Evolutionary conservation across 1,140 invertebrate species (phyloP).

Genomic region (Acromyrmex heyeri): DNA sequence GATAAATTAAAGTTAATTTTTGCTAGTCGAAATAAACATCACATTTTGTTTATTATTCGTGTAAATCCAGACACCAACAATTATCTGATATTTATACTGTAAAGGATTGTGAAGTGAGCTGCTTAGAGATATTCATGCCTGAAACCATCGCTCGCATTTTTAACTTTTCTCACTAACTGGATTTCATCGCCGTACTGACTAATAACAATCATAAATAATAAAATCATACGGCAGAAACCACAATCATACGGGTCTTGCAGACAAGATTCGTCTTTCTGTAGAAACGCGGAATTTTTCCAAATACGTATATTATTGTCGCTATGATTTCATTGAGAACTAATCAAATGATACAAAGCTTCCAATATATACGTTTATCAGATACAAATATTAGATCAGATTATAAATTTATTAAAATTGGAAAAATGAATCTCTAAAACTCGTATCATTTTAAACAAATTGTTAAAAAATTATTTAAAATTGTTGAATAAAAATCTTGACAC

Average conservation of each 20-base stretch:
- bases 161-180: constrained; percentile 27
- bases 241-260: not conserved
- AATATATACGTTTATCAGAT: not conserved
- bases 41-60: not conserved
- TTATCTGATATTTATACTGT: not conserved
- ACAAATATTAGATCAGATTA: not conserved
- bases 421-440: not conserved
- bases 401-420: not conserved
- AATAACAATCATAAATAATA: not conserved
- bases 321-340: constrained; percentile 4
- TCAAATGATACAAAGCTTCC: not conserved
- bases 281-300: not conserved
- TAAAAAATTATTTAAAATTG: no score
- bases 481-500: not conserved
- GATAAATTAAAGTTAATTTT: no score
- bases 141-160: not conserved
- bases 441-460: no score
- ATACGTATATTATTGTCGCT: constrained; percentile 17
- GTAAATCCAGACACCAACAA: not conserved
- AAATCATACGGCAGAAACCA: constrained; percentile 1
- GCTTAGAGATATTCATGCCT: not conserved
- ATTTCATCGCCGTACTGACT: constrained; percentile 14
- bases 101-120: not conserved
- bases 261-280: constrained; percentile 21
- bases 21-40: not conserved